phyloP scores from a whole-genome alignment of 2,113 vertebrate genomes.

The Aegithalos caudatus region DNA sequence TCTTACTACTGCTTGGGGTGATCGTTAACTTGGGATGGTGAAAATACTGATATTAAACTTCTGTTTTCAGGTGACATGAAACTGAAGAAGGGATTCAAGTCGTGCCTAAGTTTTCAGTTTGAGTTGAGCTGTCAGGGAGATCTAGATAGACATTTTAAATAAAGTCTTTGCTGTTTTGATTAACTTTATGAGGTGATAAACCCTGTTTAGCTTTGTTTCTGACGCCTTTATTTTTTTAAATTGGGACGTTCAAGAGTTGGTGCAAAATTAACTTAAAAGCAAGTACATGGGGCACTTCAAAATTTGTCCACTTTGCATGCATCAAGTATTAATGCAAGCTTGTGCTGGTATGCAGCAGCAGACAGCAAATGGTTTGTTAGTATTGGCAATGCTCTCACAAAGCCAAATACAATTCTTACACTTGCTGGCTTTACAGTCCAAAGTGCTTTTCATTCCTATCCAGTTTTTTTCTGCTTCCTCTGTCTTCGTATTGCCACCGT shows the following conservation, averaged over 20 bases:
- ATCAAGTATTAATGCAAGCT: neutral
- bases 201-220: neutral
- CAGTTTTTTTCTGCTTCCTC: neutral
- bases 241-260: neutral
- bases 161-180: neutral
- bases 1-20: neutral
- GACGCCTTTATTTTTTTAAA: neutral
- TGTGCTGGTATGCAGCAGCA: neutral
- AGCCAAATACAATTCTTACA: neutral
- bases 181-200: neutral
- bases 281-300: neutral
- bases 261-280: neutral
- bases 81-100: neutral
- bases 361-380: neutral
- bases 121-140: neutral
- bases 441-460: neutral
- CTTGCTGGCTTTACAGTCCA: neutral
- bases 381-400: neutral
- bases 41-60: neutral
- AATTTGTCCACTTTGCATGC: neutral
- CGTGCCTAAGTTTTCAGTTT: neutral
- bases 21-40: neutral
- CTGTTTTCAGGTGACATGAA: neutral
- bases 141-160: neutral
- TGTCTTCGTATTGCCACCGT: neutral